Evolutionary conservation across 2,888 invertebrate genomes (phyloP), one percentile per base, ranked within the genome.

Genomic region (Ephialtes manifestator): DNA sequence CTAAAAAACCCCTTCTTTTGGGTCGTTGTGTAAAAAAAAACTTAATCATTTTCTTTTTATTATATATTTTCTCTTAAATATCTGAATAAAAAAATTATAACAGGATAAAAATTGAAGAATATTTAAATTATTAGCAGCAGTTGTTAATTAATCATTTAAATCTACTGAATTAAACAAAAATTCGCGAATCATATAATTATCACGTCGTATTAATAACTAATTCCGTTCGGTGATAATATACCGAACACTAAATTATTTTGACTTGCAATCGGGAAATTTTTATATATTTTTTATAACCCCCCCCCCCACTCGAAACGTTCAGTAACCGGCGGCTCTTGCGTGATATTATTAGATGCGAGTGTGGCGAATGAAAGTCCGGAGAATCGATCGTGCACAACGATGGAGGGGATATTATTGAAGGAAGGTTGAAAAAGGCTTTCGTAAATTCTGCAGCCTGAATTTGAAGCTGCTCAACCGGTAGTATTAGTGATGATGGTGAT

Each of bases 271-370:
- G 65, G 35, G 48, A 28, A 24, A 71, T 67, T 39, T 35, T 58
- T 63, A 74, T 83, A 71, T 13, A 51, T 55, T 31, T 75, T 71
- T 76, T 65, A 80, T 80, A n/a, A n/a, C n/a, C n/a, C 39, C 70
- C 76, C 80, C 75, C 46, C 79, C 70, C 43, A 65, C 75, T n/a
- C 80, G 55, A 71, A 65, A 60, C 71, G 70, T 75, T 79, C 70
- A 20, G 63, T 35, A 63, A 75, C 65, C 70, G 71, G 55, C 4
- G 4, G 28, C 55, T 68, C 35, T 80, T 51, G 63, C 75, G 83
- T 60, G 76, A 65, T 84, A 84, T 84, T 84, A 84, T 84, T 84
- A 80, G 80, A 84, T 65, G 46, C 63, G 31, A 53, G 58, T 67
- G 55, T 70, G 65, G 48, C 63, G 55, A 76, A 80, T 55, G 71